Conservation (phyloP, 2,797 vertebrate genomes). For the Nyctibius grandis region DNA sequence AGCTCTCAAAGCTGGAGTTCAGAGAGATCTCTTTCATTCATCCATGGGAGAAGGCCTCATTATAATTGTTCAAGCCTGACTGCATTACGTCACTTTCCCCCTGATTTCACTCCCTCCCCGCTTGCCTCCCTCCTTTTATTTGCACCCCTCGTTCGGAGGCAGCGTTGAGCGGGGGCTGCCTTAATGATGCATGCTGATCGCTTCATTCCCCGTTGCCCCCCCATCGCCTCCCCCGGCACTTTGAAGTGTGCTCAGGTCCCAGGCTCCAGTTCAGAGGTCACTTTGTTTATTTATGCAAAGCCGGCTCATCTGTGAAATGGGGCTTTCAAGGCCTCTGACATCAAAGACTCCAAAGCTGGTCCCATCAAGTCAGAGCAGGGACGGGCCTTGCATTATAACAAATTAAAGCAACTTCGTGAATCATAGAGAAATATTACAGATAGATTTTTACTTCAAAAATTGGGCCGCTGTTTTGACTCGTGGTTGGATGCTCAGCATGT, state of each 20-base stretch:
- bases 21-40: constrained; percentile 28
- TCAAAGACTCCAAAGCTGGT: constrained; percentile 69
- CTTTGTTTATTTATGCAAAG: constrained; percentile 78
- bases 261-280: constrained; percentile 74
- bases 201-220: constrained; percentile 57
- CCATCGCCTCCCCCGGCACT: constrained; percentile 16
- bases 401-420: constrained; percentile 45
- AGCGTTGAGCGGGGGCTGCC: constrained; percentile 39
- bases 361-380: constrained; percentile 59
- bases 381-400: constrained; percentile 51
- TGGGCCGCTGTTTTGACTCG: not conserved
- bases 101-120: constrained; percentile 35
- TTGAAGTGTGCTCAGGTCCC: constrained; percentile 75
- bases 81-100: constrained; percentile 72
- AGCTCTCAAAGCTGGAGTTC: not conserved
- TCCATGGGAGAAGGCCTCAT: constrained; percentile 42
- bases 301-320: constrained; percentile 74
- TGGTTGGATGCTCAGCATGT: not conserved
- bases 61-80: constrained; percentile 62
- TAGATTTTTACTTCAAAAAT: not conserved
- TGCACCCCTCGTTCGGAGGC: constrained; percentile 36
- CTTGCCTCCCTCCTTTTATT: constrained; percentile 41
- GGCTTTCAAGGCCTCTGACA: constrained; percentile 70
- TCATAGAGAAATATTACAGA: not conserved
- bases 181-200: constrained; percentile 68